phyloP scores from a whole-genome alignment of 2,888 invertebrate species.

The Galeopsomyia nigrocyanea region DNA sequence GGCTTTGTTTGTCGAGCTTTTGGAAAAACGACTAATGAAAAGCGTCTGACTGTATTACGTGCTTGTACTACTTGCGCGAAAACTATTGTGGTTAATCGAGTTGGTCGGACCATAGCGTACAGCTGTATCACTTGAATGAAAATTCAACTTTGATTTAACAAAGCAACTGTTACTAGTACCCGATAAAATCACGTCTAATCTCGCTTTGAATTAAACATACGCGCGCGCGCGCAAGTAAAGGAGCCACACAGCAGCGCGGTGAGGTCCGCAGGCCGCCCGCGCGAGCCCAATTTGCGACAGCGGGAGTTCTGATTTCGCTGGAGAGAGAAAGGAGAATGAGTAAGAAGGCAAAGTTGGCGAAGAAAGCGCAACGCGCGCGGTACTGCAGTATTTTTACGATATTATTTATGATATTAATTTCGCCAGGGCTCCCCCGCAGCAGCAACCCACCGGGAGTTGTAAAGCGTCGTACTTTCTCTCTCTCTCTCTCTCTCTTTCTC shows the following conservation, averaged over 20 bases:
- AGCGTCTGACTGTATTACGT: too few species aligned
- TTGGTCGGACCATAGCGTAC: too few species aligned
- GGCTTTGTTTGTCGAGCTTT: too few species aligned
- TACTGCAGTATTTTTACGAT: slow-evolving; percentile 63
- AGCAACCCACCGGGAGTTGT: slow-evolving; percentile 65
- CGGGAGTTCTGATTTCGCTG: slow-evolving; percentile 16
- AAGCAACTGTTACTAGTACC: not conserved
- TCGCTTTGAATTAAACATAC: not conserved
- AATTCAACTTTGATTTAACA: too few species aligned
- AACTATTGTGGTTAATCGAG: too few species aligned
- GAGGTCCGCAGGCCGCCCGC: not conserved
- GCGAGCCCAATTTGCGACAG: slow-evolving; percentile 29
- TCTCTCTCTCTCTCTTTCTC: slow-evolving; percentile 5
- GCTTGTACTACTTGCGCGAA: too few species aligned
- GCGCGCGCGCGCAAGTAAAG: slow-evolving; percentile 1
- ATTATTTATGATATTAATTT: slow-evolving; percentile 70
- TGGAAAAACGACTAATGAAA: too few species aligned
- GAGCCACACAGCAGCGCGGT: slow-evolving; percentile 1
- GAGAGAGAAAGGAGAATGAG: slow-evolving; percentile 9
- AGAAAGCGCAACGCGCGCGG: slow-evolving; percentile 43
- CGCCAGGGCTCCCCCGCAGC: slow-evolving; percentile 55
- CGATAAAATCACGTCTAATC: not conserved
- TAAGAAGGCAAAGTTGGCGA: slow-evolving; percentile 21
- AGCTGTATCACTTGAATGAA: too few species aligned
- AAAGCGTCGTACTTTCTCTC: slow-evolving; percentile 63